Base-by-base conservation (phyloP, 2,888 invertebrate genomes). In the Oscheius sp. region DNA sequence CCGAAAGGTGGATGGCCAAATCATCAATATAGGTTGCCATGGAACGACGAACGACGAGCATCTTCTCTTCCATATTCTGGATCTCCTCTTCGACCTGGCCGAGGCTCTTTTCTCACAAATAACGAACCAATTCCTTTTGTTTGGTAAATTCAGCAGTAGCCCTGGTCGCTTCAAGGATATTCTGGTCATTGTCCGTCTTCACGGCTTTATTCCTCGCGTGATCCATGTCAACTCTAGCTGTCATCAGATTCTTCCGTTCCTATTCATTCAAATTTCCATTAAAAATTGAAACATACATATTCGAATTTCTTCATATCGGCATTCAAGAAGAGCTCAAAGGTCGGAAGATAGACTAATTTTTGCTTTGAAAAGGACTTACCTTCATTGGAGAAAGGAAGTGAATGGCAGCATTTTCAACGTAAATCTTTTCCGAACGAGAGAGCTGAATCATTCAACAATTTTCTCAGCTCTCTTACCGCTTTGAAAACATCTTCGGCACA, bases 221-320 rank as follows among this genome's bases (percentile, higher is more conserved):
- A 23, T 64, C 64, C 64, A 64, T 64, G 50, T 64, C 64, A 2
- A 64, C 64, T 25, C 64, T 1, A 3, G 52, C 27, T 6, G 64
- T 64, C 17, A 29, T 23, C 23, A 64, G 50, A 27, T 12, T 23
- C 33, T 64, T 64, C 50, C 25, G 42, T 34, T 64, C 64, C 64
- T 64, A 31, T 48, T 29, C 10, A n/a, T 5, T 4, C 2, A 12
- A 2, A 29, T 33, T 12, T 23, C 8, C 20, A 27, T 37, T 17
- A 3, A 64, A 29, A 31, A 12, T 6, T 15, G 8, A 15, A 50
- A 48, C 64, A 34, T 17, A 64, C 64, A 46, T 34, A 52, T 48
- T 50, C 64, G 23, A 64, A 64, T 15, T 64, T 64, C 50, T 50
- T 64, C 64, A 64, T 64, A 27, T 64, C 64, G 29, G 64, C 50